Conservation (phyloP, 2,888 invertebrate genomes). For the Gnatocerus cornutus region DNA sequence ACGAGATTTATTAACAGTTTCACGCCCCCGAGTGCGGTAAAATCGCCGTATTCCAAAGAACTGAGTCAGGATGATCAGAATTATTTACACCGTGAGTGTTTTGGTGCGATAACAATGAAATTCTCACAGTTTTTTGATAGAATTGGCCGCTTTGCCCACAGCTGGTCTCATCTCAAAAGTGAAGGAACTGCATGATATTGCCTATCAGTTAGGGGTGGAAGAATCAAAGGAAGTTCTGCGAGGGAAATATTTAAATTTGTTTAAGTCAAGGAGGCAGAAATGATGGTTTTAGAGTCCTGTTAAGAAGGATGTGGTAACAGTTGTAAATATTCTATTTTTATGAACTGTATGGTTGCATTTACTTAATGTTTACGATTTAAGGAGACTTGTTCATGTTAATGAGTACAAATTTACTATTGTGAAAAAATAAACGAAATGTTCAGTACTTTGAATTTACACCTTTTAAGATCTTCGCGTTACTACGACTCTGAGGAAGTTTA, state of each 20-base stretch:
- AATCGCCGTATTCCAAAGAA: slow-evolving; percentile 80
- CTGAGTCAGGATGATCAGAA: slow-evolving; percentile 83
- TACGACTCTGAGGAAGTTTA: no score
- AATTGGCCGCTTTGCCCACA: slow-evolving; percentile 83
- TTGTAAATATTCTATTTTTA: no score
- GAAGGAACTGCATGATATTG: slow-evolving; percentile 93
- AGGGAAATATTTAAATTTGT: slow-evolving; percentile 94
- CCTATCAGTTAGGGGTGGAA: slow-evolving; percentile 94
- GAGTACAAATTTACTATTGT: no score
- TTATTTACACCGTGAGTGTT: slow-evolving; percentile 84
- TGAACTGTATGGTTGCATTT: no score
- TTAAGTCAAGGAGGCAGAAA: slow-evolving; percentile 65
- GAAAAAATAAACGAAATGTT: no score
- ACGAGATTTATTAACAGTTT: slow-evolving; percentile 86
- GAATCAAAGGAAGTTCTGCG: slow-evolving; percentile 98
- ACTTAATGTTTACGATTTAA: no score
- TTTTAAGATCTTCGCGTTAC: no score
- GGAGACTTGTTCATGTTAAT: no score
- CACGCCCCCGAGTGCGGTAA: slow-evolving; percentile 74
- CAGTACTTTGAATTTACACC: no score
- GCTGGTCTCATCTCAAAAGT: slow-evolving; percentile 93
- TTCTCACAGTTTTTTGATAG: slow-evolving; percentile 70
- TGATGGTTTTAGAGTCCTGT: background rate
- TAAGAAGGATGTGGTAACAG: background rate
- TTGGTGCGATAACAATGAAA: no score